Conservation (phyloP, 1,140 invertebrate species). For the Stegodyphus dumicola region DNA sequence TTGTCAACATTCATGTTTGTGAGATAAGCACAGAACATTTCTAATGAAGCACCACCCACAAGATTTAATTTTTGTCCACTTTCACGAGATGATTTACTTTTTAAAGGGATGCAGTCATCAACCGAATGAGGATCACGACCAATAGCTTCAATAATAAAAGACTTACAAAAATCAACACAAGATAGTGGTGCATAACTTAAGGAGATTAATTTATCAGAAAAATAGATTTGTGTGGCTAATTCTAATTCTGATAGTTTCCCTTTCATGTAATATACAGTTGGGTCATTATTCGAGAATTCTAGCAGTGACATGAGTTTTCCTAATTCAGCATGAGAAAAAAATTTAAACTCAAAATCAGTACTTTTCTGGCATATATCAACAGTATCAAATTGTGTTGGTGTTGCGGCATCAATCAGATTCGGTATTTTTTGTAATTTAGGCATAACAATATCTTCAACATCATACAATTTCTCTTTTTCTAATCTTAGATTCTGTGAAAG, state of each 20-base stretch:
- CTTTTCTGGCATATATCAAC: too few species aligned
- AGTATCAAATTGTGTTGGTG: constrained; percentile 5
- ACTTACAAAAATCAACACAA: constrained; percentile 42
- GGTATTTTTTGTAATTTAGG: constrained; percentile 20
- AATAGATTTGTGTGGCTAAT: constrained; percentile 13
- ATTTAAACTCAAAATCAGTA: not conserved
- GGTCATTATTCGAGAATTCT: not conserved
- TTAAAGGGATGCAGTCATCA: not conserved
- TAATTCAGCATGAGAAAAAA: not conserved
- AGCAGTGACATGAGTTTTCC: not conserved
- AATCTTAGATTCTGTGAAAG: constrained; percentile 2
- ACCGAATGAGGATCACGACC: constrained; percentile 24
- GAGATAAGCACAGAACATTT: constrained; percentile 39
- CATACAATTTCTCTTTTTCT: constrained; percentile 15
- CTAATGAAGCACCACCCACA: constrained; percentile 36
- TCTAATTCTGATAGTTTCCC: constrained; percentile 26
- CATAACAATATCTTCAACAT: constrained; percentile 26
- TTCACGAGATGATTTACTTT: constrained; percentile 4
- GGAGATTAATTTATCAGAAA: not conserved
- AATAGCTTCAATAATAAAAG: constrained; percentile 32
- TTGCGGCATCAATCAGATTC: not conserved
- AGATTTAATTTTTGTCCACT: constrained; percentile 11
- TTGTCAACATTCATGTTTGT: constrained; percentile 42
- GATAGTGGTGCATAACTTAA: constrained; percentile 3
- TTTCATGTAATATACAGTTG: constrained; percentile 9